Conservation (phyloP, 2,888 invertebrate genomes). For the Tholera decimalis region DNA sequence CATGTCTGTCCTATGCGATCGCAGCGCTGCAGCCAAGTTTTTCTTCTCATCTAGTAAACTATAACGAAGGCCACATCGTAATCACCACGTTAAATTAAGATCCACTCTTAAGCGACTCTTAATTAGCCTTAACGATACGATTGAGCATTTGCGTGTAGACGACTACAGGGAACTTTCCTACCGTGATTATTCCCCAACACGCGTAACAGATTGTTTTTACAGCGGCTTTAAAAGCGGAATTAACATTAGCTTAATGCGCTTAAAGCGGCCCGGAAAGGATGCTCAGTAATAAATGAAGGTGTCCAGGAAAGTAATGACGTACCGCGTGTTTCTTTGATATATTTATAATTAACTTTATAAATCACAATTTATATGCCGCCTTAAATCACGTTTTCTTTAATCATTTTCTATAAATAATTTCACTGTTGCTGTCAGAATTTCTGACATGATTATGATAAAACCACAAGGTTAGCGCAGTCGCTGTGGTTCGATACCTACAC, state of each 20-base stretch:
- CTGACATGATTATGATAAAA: too few relatives aligned
- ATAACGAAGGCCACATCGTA: conserved; percentile 27
- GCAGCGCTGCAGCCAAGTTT: conserved; percentile 1
- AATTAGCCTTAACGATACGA: conserved; percentile 48
- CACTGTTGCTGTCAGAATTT: not conserved
- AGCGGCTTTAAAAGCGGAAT: conserved; percentile 38
- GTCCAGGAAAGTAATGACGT: conserved; percentile 34
- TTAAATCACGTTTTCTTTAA: not conserved
- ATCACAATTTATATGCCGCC: conserved; percentile 23
- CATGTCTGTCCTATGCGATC: too few relatives aligned
- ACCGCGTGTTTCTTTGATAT: conserved; percentile 26
- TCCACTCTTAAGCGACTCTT: conserved; percentile 24
- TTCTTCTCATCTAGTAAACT: not conserved
- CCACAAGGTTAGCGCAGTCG: too few relatives aligned
- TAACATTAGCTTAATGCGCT: conserved; percentile 39
- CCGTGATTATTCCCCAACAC: conserved; percentile 54
- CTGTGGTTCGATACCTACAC: too few relatives aligned
- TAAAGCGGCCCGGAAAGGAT: conserved; percentile 15
- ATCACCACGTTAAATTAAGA: conserved; percentile 40
- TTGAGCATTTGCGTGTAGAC: conserved; percentile 48
- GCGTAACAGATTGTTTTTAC: conserved; percentile 56
- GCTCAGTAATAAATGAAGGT: conserved; percentile 37
- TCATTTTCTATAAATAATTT: not conserved
- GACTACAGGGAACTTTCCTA: conserved; percentile 44
- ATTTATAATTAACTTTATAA: conserved; percentile 38